Conservation (phyloP, 2,888 invertebrate species). For the Unio pictorum region DNA sequence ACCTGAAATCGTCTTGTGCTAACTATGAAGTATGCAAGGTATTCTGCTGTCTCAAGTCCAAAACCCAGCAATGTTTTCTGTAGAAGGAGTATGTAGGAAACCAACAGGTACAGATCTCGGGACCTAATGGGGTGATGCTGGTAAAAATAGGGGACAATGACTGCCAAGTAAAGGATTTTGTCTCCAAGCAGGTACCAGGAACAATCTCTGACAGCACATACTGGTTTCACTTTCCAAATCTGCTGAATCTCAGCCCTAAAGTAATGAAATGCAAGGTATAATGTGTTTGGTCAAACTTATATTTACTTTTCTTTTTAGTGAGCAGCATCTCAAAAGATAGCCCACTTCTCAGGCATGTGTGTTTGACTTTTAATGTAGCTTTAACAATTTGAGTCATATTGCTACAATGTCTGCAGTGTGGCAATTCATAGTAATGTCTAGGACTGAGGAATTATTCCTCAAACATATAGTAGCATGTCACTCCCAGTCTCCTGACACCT, state of each 20-base stretch:
- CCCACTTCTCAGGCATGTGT: neutral
- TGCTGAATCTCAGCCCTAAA: conserved; percentile 10
- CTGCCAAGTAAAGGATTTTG: conserved; percentile 4
- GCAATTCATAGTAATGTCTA: too few species aligned
- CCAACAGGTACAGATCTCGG: conserved; percentile 1
- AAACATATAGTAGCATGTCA: too few species aligned
- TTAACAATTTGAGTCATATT: too few species aligned
- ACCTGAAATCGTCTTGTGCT: conserved; percentile 3
- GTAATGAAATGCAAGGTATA: neutral
- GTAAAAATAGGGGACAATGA: conserved; percentile 5
- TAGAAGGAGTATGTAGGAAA: conserved; percentile 1
- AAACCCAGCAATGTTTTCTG: conserved; percentile 9
- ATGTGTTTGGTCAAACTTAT: neutral
- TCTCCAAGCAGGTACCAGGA: conserved; percentile 4
- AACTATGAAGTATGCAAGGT: neutral
- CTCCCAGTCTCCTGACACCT: too few species aligned
- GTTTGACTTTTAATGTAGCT: too few species aligned
- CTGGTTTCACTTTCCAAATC: conserved; percentile 1
- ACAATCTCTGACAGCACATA: neutral
- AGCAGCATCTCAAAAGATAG: neutral
- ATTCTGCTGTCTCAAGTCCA: conserved; percentile 4
- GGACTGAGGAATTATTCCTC: too few species aligned
- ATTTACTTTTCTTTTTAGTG: neutral
- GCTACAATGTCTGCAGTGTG: too few species aligned
- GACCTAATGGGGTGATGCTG: neutral